Percentiles rank a stretch among this genome's conserved stretches.
phyloP scores from a whole-genome alignment of 2,113 vertebrate species.

The Elgaria multicarinata region DNA sequence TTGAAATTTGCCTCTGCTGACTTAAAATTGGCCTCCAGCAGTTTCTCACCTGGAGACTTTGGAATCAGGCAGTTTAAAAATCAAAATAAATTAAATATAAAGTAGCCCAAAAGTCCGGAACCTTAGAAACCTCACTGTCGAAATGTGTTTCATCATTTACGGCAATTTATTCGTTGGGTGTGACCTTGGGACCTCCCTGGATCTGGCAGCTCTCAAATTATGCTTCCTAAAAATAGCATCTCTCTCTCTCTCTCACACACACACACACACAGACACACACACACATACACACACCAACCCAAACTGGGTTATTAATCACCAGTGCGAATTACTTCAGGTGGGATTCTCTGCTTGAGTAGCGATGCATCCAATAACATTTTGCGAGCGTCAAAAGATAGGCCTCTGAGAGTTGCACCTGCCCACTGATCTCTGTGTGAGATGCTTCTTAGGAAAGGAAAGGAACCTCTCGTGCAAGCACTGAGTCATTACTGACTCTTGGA shows the following conservation, averaged over 20 bases:
- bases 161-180: not conserved
- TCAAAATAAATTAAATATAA: not conserved
- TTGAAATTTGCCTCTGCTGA: not conserved
- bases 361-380: not conserved
- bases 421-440: not conserved
- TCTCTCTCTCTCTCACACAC: no score
- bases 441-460: no score
- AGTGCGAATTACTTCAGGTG: not conserved
- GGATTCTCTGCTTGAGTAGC: not conserved
- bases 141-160: not conserved
- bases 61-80: not conserved
- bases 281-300: not conserved
- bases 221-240: not conserved
- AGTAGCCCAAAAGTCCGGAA: not conserved
- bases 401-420: not conserved
- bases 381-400: not conserved
- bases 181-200: not conserved
- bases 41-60: not conserved
- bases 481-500: no score
- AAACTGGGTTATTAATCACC: not conserved
- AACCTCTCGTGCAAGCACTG: no score
- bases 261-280: not conserved
- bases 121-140: not conserved
- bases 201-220: not conserved
- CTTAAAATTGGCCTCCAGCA: not conserved